A percentile compares a stretch with the other conserved stretches of the same genome.
Conservation (phyloP, 2,113 vertebrate species). For the Tupaia chinensis region DNA sequence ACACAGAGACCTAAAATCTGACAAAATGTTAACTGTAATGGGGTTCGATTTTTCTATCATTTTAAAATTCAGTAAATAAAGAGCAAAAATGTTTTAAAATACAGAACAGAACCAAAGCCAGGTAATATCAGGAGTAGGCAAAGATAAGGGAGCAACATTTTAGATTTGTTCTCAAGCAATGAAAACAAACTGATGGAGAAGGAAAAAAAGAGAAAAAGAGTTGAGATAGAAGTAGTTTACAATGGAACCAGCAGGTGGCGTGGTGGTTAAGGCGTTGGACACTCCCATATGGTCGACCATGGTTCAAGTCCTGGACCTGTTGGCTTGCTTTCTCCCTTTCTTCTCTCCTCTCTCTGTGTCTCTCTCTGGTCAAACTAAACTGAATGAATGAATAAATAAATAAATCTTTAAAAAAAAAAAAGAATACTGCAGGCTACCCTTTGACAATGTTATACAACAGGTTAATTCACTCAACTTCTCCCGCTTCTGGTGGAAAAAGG, state of each 20-base stretch:
- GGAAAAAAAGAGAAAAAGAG: background rate
- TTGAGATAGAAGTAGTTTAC: background rate
- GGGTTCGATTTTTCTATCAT: background rate
- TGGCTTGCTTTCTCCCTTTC: too few species aligned
- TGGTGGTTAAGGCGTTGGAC: too few species aligned
- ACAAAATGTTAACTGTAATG: background rate
- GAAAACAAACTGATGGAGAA: background rate
- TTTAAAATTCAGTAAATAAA: slow-evolving; percentile 29
- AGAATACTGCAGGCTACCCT: background rate
- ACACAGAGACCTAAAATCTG: background rate
- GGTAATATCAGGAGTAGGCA: background rate
- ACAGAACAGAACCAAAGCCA: background rate
- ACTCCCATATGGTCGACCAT: too few species aligned
- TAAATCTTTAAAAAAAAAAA: too few species aligned
- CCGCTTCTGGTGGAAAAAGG: background rate
- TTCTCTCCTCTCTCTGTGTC: too few species aligned
- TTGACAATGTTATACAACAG: background rate
- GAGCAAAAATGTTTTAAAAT: background rate
- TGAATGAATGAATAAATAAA: too few species aligned
- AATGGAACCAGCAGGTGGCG: too few species aligned
- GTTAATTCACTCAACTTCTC: background rate
- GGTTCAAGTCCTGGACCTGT: too few species aligned
- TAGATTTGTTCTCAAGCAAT: background rate
- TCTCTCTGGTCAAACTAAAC: too few species aligned
- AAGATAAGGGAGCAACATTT: background rate